These are phyloP conservation scores for Danio kyathit DNA, from an alignment of 2,797 vertebrate species.

Conservation along the genomic window DNA sequence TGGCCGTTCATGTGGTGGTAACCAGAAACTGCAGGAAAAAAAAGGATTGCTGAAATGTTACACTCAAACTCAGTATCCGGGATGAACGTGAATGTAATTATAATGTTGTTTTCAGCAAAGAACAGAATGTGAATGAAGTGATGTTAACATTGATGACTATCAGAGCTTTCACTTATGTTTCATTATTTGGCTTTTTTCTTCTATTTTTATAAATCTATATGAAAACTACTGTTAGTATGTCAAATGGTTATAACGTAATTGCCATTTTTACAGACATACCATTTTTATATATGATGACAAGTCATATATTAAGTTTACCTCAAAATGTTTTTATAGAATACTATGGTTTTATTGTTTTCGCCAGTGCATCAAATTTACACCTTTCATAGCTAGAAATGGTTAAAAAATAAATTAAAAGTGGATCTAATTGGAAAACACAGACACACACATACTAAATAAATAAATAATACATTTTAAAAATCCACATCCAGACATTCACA, in stretches of 20 bases:
- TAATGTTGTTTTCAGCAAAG: background rate
- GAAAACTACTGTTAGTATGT: background rate
- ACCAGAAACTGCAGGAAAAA: slow-evolving; percentile 13
- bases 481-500: too few relatives aligned
- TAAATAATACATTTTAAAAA: too few relatives aligned
- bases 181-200: background rate
- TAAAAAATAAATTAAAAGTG: too few relatives aligned
- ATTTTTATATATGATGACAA: background rate
- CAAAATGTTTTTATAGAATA: background rate
- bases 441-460: too few relatives aligned
- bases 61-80: background rate
- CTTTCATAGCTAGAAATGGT: background rate
- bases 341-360: background rate
- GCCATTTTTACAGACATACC: background rate
- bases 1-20: background rate
- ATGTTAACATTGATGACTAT: background rate
- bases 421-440: too few relatives aligned
- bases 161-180: background rate
- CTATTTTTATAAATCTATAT: background rate
- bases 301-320: too few relatives aligned
- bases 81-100: slow-evolving; percentile 12
- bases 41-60: background rate
- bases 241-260: slow-evolving; percentile 7
- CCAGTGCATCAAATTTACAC: background rate
- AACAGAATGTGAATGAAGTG: background rate